These are phyloP conservation scores for Eurosta solidaginis DNA, from an alignment of 1,140 invertebrate species.

Conservation along the genomic window DNA sequence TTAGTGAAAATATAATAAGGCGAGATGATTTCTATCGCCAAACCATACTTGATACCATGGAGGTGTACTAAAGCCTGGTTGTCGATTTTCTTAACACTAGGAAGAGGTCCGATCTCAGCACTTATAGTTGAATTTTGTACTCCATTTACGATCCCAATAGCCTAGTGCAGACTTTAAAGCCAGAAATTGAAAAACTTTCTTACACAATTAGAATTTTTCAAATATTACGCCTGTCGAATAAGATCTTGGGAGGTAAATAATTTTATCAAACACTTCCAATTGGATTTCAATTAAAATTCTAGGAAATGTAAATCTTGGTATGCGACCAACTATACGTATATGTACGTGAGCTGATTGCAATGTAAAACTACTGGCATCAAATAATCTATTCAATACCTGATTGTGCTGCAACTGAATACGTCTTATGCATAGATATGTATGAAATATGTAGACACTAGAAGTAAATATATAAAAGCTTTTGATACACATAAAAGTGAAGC, in stretches of 20 bases:
- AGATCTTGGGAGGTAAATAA: not conserved
- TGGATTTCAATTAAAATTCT: slow-evolving; percentile 24
- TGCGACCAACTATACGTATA: not conserved
- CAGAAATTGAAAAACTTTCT: not conserved
- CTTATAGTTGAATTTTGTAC: no score
- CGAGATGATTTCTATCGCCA: no score
- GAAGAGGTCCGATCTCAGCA: no score
- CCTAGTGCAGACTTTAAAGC: no score
- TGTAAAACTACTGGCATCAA: not conserved
- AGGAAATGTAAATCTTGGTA: not conserved
- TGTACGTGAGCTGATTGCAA: slow-evolving; percentile 6
- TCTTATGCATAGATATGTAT: not conserved
- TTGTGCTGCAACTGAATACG: not conserved
- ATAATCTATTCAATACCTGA: not conserved
- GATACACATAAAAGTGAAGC: no score
- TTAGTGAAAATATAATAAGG: no score
- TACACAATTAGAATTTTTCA: not conserved
- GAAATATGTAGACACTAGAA: not conserved
- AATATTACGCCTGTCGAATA: not conserved
- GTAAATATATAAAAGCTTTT: not conserved
- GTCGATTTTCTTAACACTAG: no score
- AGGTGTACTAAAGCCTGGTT: no score
- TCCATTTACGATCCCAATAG: no score
- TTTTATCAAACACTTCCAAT: not conserved
- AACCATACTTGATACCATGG: no score